A percentile compares a stretch with the other conserved stretches of the same genome.
Conservation (phyloP, 2,797 vertebrate species). For the Cottoperca gobio region DNA sequence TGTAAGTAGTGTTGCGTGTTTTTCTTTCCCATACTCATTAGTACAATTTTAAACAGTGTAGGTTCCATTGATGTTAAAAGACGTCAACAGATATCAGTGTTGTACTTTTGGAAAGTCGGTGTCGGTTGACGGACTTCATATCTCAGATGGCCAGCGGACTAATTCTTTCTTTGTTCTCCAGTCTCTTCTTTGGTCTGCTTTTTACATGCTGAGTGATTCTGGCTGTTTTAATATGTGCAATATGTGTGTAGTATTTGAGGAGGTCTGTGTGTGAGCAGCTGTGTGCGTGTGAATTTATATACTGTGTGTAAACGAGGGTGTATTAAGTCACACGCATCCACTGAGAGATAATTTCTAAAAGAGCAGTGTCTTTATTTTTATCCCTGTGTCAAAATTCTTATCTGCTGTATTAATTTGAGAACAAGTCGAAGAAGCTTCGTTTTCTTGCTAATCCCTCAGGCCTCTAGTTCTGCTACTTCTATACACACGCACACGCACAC, state of each 20-base stretch:
- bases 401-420: constrained; percentile 41
- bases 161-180: background rate
- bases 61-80: too few relatives aligned
- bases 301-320: constrained; percentile 10
- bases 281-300: background rate
- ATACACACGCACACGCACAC: constrained; percentile 1
- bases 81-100: too few relatives aligned
- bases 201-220: background rate
- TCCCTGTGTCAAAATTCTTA: constrained; percentile 44
- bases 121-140: background rate
- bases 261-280: constrained; percentile 13
- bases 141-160: background rate
- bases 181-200: background rate
- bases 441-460: constrained; percentile 37
- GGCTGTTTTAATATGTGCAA: background rate
- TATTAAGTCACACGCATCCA: constrained; percentile 13
- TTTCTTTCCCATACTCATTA: background rate
- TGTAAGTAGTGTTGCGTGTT: background rate
- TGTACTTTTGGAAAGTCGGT: background rate
- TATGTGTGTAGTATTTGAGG: background rate
- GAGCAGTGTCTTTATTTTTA: constrained; percentile 42
- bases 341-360: constrained; percentile 26
- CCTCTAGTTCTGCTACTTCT: background rate
- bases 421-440: constrained; percentile 23
- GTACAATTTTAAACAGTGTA: too few relatives aligned